A percentile compares a stretch with the other conserved stretches of the same genome.
phyloP scores from a whole-genome alignment of 2,797 vertebrate species.

The Brachyalestes nurse region DNA sequence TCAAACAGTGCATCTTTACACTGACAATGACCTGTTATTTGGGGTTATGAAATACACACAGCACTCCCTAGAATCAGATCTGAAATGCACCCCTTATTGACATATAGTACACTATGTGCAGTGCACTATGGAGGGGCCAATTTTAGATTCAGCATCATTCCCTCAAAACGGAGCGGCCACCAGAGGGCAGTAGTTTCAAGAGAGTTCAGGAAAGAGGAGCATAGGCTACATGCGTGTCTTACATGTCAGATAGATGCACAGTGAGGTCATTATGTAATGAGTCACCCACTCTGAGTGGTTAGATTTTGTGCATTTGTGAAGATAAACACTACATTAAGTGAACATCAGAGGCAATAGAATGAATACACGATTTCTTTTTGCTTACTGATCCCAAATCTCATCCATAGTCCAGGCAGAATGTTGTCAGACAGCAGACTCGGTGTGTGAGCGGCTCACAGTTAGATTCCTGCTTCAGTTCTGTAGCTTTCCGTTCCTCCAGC shows the following conservation, averaged over 20 bases:
- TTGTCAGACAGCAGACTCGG: constrained; percentile 8
- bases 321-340: constrained; percentile 35
- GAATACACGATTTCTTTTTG: constrained; percentile 2
- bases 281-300: constrained; percentile 21
- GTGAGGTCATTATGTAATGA: constrained; percentile 13
- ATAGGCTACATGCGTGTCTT: neutral
- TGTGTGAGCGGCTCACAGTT: neutral
- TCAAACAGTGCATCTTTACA: neutral
- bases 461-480: neutral
- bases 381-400: constrained; percentile 14
- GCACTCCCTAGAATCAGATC: neutral
- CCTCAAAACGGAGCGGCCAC: constrained; percentile 14
- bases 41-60: no score
- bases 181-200: constrained; percentile 31
- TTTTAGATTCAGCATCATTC: neutral
- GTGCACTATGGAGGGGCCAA: neutral
- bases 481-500: constrained; percentile 16
- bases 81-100: neutral
- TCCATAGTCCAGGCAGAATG: neutral
- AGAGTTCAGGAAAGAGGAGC: neutral
- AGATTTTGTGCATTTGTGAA: constrained; percentile 6
- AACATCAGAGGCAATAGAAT: constrained; percentile 32
- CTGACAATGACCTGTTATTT: constrained; percentile 1
- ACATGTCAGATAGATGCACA: constrained; percentile 6
- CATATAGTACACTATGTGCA: neutral